phyloP scores from a whole-genome alignment of 2,113 vertebrate species.

The Agelaius phoeniceus region DNA sequence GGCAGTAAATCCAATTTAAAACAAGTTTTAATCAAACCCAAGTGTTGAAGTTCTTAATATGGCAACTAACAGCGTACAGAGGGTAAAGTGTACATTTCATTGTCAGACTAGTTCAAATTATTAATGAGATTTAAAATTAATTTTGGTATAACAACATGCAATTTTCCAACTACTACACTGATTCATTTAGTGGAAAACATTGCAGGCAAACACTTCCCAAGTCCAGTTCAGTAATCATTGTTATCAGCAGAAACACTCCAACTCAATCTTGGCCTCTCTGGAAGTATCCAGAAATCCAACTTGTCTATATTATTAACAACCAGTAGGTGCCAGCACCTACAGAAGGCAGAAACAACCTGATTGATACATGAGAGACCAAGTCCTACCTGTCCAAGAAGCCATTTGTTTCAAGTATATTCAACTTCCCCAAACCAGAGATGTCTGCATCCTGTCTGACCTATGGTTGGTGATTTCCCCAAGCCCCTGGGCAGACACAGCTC shows the following conservation, averaged over 20 bases:
- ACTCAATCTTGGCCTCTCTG: background rate
- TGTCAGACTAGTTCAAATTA: background rate
- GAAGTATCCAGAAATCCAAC: background rate
- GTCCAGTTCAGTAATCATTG: background rate
- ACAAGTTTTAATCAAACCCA: slow-evolving; percentile 9
- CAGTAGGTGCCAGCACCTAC: background rate
- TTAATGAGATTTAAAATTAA: background rate
- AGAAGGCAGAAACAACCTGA: background rate
- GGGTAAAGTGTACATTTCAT: background rate
- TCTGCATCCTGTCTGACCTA: too few species aligned
- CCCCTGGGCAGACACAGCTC: background rate
- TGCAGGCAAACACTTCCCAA: background rate
- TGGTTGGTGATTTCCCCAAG: rapidly evolving
- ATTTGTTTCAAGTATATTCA: background rate
- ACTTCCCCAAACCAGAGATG: background rate
- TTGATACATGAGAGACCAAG: rapidly evolving
- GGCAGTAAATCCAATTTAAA: slow-evolving; percentile 11
- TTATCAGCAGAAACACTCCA: background rate
- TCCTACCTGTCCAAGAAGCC: background rate
- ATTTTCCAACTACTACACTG: background rate
- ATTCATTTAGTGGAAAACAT: background rate
- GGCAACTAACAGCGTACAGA: background rate
- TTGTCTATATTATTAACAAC: background rate
- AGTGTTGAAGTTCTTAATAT: background rate
- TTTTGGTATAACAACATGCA: background rate